A percentile compares a stretch with the other conserved stretches of the same genome.
phyloP scores from a whole-genome alignment of 2,113 vertebrate genomes.

The Taxidea taxus region DNA sequence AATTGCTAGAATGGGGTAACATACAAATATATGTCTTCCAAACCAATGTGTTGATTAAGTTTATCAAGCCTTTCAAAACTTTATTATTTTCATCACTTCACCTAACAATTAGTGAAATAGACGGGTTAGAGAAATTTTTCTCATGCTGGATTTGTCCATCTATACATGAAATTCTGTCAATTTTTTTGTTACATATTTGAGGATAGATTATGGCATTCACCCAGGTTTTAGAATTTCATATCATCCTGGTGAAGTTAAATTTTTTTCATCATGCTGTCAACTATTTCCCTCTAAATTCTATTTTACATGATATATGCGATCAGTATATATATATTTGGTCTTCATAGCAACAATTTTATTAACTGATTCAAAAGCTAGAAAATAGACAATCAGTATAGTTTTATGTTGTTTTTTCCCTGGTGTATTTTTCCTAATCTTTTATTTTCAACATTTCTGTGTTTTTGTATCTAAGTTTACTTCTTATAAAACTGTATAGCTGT shows the following conservation, averaged over 20 bases:
- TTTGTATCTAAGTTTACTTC: not conserved
- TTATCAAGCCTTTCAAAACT: not conserved
- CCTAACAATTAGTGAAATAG: not conserved
- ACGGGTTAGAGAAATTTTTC: not conserved
- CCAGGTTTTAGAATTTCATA: not conserved
- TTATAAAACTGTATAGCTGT: not conserved
- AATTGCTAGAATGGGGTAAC: not conserved
- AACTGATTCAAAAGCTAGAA: not conserved
- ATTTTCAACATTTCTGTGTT: not conserved
- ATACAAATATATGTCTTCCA: not conserved
- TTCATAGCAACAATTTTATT: not conserved
- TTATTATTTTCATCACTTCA: not conserved
- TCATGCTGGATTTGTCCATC: not conserved
- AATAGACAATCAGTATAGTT: not conserved
- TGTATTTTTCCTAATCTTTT: not conserved
- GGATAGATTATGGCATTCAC: not conserved
- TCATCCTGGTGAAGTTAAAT: not conserved
- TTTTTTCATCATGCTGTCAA: not conserved
- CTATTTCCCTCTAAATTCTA: not conserved
- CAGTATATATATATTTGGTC: not conserved
- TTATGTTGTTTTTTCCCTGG: not conserved
- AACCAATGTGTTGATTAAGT: not conserved
- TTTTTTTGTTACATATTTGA: not conserved
- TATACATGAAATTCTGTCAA: not conserved
- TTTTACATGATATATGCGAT: not conserved